phyloP scores from a whole-genome alignment of 2,888 invertebrate genomes.

The Thecocarcelia acutangulata region DNA sequence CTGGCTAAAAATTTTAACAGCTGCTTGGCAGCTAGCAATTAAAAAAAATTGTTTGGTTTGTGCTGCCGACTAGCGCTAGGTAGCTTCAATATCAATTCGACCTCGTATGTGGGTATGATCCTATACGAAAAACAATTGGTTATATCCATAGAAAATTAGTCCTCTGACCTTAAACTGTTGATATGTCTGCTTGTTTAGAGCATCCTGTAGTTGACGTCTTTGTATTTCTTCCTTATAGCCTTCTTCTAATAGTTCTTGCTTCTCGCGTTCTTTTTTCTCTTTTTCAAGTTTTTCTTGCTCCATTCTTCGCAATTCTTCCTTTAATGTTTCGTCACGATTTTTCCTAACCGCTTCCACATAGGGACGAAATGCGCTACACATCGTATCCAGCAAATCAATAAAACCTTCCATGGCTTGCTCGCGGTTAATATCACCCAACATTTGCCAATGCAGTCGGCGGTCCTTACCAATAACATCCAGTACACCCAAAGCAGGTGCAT shows the following conservation, averaged over 20 bases:
- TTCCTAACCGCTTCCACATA: constrained; percentile 95
- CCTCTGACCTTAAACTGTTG: constrained; percentile 88
- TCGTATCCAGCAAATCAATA: constrained; percentile 90
- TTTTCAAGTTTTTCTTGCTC: constrained; percentile 76
- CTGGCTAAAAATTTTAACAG: too few relatives aligned
- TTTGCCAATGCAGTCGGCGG: constrained; percentile 95
- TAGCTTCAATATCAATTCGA: too few relatives aligned
- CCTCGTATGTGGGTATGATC: too few relatives aligned
- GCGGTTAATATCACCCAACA: constrained; percentile 91
- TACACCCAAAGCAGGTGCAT: constrained; percentile 92
- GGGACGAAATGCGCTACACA: constrained; percentile 95
- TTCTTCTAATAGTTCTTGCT: constrained; percentile 76
- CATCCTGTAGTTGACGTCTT: constrained; percentile 93
- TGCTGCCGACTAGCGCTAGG: too few relatives aligned
- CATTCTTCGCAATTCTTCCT: constrained; percentile 81
- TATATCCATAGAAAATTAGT: too few relatives aligned
- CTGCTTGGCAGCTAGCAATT: too few relatives aligned
- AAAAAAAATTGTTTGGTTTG: too few relatives aligned
- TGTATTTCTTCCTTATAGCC: constrained; percentile 80
- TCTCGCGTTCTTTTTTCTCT: constrained; percentile 74
- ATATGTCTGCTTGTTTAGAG: constrained; percentile 96
- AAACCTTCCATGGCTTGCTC: constrained; percentile 96
- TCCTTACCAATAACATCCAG: constrained; percentile 97
- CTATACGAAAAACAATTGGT: background rate
- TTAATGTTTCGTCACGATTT: constrained; percentile 90